A percentile compares a stretch with the other conserved stretches of the same genome.
Evolutionary conservation across 1,140 invertebrate genomes (phyloP).

Genomic region (Drosophila lini): DNA sequence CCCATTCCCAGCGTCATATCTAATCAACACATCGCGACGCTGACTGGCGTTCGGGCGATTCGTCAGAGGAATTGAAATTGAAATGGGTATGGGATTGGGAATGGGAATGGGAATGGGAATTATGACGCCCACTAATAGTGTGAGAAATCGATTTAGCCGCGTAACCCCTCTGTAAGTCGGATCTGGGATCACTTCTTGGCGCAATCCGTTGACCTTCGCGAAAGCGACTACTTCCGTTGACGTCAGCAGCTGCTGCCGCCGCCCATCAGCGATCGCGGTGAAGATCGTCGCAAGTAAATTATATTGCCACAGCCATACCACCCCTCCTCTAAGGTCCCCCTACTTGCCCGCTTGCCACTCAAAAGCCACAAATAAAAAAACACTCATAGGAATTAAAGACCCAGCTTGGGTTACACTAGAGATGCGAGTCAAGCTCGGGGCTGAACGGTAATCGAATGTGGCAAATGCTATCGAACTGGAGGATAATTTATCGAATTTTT

Average conservation of each 20-base stretch:
- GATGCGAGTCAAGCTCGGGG: too few species aligned
- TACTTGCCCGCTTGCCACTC: background rate
- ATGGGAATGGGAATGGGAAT: slow-evolving; percentile 31
- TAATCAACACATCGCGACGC: slow-evolving; percentile 57
- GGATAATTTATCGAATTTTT: background rate
- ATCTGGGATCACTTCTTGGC: slow-evolving; percentile 29
- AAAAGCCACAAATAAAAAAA: slow-evolving; percentile 45
- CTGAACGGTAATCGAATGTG: background rate
- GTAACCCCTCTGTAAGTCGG: slow-evolving; percentile 19
- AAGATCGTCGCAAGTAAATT: slow-evolving; percentile 74
- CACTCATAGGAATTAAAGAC: slow-evolving; percentile 17
- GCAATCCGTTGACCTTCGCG: slow-evolving; percentile 40
- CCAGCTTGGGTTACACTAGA: slow-evolving; percentile 13
- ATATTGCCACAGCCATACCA: slow-evolving; percentile 50
- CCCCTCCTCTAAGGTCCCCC: background rate
- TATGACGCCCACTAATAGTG: slow-evolving; percentile 70
- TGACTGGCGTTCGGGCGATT: slow-evolving; percentile 11
- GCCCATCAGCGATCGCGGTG: slow-evolving; percentile 56
- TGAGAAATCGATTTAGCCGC: slow-evolving; percentile 65
- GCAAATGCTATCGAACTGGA: background rate
- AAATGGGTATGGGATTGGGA: slow-evolving; percentile 8
- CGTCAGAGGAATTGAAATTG: slow-evolving; percentile 12
- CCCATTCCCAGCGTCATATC: slow-evolving; percentile 55
- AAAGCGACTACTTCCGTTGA: slow-evolving; percentile 70
- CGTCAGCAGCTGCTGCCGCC: slow-evolving; percentile 49